Conservation (phyloP, 2,113 vertebrate species). For the Rhodinocichla rosea region DNA sequence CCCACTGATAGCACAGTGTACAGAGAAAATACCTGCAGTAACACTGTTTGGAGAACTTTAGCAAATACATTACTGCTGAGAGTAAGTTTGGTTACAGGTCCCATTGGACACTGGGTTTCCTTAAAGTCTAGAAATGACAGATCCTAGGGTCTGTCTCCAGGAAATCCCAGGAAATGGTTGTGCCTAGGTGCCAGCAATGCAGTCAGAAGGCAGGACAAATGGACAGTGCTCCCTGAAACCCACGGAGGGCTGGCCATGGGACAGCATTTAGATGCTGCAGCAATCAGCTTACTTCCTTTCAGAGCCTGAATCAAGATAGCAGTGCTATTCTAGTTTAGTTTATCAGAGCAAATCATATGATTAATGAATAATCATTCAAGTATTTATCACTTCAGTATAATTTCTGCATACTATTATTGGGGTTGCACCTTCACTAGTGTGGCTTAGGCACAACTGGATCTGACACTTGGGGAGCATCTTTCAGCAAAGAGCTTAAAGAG, state of each 20-base stretch:
- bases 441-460: neutral
- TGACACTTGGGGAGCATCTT: conserved; percentile 17
- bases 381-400: conserved; percentile 11
- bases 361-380: conserved; percentile 5
- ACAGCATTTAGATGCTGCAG: neutral
- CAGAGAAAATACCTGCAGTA: neutral
- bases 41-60: neutral
- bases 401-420: neutral
- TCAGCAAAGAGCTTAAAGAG: conserved; percentile 44
- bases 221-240: neutral
- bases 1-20: neutral
- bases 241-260: neutral
- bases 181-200: neutral
- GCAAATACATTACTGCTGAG: neutral
- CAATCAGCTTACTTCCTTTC: neutral
- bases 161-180: neutral
- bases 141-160: neutral
- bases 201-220: neutral
- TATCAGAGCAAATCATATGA: neutral
- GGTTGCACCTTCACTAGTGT: neutral
- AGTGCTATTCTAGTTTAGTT: neutral
- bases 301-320: neutral
- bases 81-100: neutral
- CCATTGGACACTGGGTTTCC: accelerated
- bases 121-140: neutral